Percentiles rank a stretch among this genome's conserved stretches.
Conservation (phyloP, 2,113 vertebrate species). For the Mohoua ochrocephala region DNA sequence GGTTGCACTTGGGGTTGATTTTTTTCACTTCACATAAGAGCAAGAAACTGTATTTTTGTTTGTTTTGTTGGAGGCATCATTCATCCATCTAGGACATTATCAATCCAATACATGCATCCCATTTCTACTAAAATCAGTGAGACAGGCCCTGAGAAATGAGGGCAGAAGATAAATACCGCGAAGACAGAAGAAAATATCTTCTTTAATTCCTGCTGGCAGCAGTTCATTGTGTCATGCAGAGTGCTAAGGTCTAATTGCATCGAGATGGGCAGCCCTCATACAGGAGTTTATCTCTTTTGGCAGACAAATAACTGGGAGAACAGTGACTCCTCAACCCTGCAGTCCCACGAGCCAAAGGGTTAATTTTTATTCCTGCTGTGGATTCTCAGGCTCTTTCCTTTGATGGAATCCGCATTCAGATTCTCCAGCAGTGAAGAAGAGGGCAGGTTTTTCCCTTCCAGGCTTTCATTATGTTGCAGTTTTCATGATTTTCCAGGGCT, state of each 20-base stretch:
- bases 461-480: constrained; percentile 72
- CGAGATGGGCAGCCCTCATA: constrained; percentile 10
- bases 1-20: background rate
- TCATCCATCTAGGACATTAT: background rate
- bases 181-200: constrained; percentile 27
- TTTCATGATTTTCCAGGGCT: constrained; percentile 69
- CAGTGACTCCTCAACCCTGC: background rate
- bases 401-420: constrained; percentile 61
- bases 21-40: background rate
- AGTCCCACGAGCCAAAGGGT: constrained; percentile 31
- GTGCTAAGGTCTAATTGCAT: constrained; percentile 40
- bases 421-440: constrained; percentile 63
- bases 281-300: constrained; percentile 19
- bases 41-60: background rate
- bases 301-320: background rate
- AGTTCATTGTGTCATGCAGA: constrained; percentile 22
- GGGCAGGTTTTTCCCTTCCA: constrained; percentile 70
- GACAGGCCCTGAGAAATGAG: constrained; percentile 18
- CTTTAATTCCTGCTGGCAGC: constrained; percentile 53
- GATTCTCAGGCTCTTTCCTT: constrained; percentile 10
- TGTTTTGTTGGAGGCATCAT: background rate
- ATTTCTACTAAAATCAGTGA: background rate
- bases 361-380: constrained; percentile 44
- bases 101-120: background rate
- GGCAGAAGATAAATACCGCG: background rate